These are phyloP conservation scores for Poecilia velifera DNA, from an alignment of 2,797 vertebrate genomes.

Conservation along the genomic window DNA sequence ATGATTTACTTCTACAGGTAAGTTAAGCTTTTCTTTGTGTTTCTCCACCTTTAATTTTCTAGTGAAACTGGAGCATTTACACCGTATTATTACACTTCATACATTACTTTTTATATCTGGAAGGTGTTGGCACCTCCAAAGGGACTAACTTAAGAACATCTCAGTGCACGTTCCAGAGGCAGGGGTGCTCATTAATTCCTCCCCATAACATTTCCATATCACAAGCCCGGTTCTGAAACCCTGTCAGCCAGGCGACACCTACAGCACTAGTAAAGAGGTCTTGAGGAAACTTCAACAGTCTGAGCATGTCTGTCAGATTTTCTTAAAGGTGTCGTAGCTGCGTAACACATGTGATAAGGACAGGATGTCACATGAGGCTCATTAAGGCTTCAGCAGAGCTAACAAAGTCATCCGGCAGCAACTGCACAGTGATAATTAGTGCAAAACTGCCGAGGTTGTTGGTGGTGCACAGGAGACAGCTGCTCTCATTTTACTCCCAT, in stretches of 20 bases:
- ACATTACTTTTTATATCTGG: slow-evolving; percentile 1
- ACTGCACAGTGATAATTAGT: slow-evolving; percentile 38
- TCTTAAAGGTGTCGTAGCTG: slow-evolving; percentile 10
- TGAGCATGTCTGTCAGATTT: slow-evolving; percentile 15
- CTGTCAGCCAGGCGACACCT: slow-evolving; percentile 3
- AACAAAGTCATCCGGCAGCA: slow-evolving; percentile 18
- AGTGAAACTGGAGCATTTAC: slow-evolving; percentile 19
- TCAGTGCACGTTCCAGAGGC: slow-evolving; percentile 13
- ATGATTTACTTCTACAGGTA: slow-evolving; percentile 99
- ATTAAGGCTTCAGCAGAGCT: slow-evolving; percentile 23
- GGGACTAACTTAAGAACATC: slow-evolving; percentile 12
- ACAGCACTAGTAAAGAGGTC: slow-evolving; percentile 2
- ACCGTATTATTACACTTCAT: slow-evolving; percentile 4
- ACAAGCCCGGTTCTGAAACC: slow-evolving; percentile 8
- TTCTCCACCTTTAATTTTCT: slow-evolving; percentile 13
- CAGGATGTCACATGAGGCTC: slow-evolving; percentile 17
- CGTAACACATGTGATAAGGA: slow-evolving; percentile 7
- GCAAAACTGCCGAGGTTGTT: slow-evolving; percentile 8
- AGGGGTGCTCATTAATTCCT: slow-evolving; percentile 25
- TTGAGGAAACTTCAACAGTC: slow-evolving; percentile 6
- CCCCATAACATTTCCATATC: slow-evolving; percentile 11
- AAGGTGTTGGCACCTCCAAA: slow-evolving; percentile 8
- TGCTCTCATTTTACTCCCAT: slow-evolving; percentile 9
- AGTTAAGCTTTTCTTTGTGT: background rate
- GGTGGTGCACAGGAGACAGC: slow-evolving; percentile 13